A percentile compares a stretch with the other conserved stretches of the same genome.
Evolutionary conservation across 2,888 invertebrate genomes (phyloP).

Genomic region (Scaptomyza flava): DNA sequence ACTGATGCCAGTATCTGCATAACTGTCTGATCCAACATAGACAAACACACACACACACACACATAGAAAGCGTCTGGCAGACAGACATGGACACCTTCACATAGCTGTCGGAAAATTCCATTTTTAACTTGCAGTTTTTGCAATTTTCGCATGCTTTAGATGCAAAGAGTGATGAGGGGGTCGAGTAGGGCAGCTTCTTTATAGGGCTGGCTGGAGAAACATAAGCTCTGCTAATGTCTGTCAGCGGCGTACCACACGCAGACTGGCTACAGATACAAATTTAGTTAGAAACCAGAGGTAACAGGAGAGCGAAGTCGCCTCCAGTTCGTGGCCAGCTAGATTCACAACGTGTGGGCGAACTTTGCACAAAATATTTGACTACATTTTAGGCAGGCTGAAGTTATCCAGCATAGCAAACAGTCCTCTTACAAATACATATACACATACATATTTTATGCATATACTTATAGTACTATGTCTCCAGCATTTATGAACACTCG

Average conservation of each 20-base stretch:
- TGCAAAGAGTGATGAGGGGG: conserved; percentile 1
- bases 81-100: conserved; percentile 41
- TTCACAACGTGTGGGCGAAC: conserved; percentile 40
- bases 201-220: conserved; percentile 23
- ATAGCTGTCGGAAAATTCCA: conserved; percentile 57
- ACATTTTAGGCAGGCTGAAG: conserved; percentile 34
- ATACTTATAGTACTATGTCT: neutral
- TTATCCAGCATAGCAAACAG: conserved; percentile 21
- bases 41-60: neutral
- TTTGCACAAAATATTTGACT: conserved; percentile 54
- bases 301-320: conserved; percentile 1
- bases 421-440: neutral
- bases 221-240: conserved; percentile 72
- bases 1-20: conserved; percentile 44
- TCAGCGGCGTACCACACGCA: conserved; percentile 66
- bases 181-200: too few relatives aligned
- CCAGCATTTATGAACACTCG: conserved; percentile 31
- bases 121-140: conserved; percentile 57
- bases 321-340: conserved; percentile 15
- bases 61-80: conserved; percentile 1
- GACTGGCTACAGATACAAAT: conserved; percentile 63
- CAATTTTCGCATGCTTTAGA: conserved; percentile 59
- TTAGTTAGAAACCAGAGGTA: conserved; percentile 38
- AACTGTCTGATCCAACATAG: conserved; percentile 34
- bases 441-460: neutral